These are phyloP conservation scores for Tuberolachnus salignus DNA, from an alignment of 2,888 invertebrate species.

Conservation along the genomic window DNA sequence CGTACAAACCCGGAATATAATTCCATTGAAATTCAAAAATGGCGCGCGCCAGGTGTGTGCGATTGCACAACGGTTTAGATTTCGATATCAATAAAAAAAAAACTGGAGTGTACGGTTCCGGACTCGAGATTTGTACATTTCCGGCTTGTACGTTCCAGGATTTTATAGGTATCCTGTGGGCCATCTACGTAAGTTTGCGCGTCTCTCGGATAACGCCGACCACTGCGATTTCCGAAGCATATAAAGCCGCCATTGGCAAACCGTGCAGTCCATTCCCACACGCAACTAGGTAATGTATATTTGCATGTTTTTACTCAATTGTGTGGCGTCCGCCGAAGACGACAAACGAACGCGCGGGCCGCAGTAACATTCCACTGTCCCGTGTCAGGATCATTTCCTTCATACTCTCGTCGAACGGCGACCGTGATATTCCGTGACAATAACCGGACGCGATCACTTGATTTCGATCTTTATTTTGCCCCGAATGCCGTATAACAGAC, in stretches of 20 bases:
- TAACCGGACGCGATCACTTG: background rate
- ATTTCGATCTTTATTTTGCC: conserved; percentile 13
- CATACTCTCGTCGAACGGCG: conserved; percentile 12
- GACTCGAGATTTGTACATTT: no score
- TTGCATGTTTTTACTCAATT: conserved; percentile 35
- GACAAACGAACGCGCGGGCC: conserved; percentile 9
- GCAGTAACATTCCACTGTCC: conserved; percentile 51
- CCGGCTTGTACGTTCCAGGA: no score
- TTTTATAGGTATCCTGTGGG: no score
- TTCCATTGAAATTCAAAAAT: no score
- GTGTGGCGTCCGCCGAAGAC: background rate
- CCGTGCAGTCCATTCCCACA: background rate
- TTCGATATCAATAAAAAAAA: no score
- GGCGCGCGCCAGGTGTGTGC: no score
- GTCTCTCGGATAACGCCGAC: no score
- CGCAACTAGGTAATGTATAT: background rate
- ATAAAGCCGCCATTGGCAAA: background rate
- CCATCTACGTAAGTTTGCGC: no score
- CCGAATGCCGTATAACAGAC: no score
- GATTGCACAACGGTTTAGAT: no score
- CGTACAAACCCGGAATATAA: no score
- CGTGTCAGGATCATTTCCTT: conserved; percentile 40
- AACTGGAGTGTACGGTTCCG: no score
- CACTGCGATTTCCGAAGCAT: background rate
- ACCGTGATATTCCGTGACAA: background rate